These are phyloP conservation scores for Linepithema humile DNA, from an alignment of 1,140 invertebrate species.

Conservation along the genomic window DNA sequence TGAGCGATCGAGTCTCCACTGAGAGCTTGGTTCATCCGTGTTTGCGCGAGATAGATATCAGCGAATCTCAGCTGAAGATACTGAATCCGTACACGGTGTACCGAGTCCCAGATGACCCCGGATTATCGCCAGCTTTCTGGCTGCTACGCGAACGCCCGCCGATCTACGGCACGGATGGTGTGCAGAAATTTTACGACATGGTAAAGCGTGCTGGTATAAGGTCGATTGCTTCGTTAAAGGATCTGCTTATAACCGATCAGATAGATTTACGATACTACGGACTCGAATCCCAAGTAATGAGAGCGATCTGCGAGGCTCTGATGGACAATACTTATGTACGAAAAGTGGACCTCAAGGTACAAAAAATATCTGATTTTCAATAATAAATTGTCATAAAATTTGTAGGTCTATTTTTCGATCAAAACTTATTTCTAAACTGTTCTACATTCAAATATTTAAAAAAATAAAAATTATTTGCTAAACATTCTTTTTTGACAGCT, in stretches of 20 bases:
- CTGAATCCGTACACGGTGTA: conserved; percentile 60
- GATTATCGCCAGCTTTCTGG: conserved; percentile 72
- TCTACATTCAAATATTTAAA: background rate
- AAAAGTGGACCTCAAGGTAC: conserved; percentile 80
- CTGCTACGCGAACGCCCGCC: conserved; percentile 48
- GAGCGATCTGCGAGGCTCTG: conserved; percentile 79
- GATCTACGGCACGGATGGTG: conserved; percentile 68
- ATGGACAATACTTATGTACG: conserved; percentile 78
- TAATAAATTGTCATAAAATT: background rate
- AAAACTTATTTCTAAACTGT: background rate
- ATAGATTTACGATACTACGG: conserved; percentile 81
- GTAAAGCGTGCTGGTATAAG: conserved; percentile 57
- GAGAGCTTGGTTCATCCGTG: conserved; percentile 63
- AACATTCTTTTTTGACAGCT: too few relatives aligned
- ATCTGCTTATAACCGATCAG: conserved; percentile 72
- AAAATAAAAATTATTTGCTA: background rate
- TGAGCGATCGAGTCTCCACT: conserved; percentile 17
- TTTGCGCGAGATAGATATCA: conserved; percentile 67
- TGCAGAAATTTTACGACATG: conserved; percentile 75
- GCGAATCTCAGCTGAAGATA: conserved; percentile 69
- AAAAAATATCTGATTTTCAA: too few relatives aligned
- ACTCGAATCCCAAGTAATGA: conserved; percentile 78
- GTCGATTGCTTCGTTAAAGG: conserved; percentile 70
- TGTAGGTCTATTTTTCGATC: background rate
- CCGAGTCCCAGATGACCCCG: conserved; percentile 71